Evolutionary conservation across 1,140 invertebrate species (phyloP).

Genomic region (Argopecten irradians): DNA sequence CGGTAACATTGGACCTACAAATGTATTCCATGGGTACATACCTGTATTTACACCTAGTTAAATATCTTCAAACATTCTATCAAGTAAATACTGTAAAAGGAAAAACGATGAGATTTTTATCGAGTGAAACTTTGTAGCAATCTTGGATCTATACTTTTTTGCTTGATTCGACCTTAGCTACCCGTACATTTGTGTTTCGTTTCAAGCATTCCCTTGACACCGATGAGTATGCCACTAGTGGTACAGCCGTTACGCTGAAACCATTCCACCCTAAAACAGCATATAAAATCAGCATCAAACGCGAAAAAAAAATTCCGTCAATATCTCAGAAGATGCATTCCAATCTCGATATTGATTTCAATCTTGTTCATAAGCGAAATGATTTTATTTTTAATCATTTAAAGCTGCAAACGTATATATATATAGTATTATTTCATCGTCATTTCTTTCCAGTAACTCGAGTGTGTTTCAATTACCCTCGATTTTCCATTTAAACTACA

Average conservation of each 20-base stretch:
- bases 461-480: not conserved
- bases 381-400: not conserved
- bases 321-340: not conserved
- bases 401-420: not conserved
- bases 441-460: not conserved
- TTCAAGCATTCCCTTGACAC: not conserved
- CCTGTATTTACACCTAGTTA: too few relatives aligned
- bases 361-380: not conserved
- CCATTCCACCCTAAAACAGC: not conserved
- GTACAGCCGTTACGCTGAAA: not conserved
- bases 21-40: too few relatives aligned
- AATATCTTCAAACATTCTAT: too few relatives aligned
- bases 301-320: not conserved
- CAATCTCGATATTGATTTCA: not conserved
- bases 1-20: too few relatives aligned
- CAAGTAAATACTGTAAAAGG: too few relatives aligned
- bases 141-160: not conserved
- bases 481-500: slow-evolving; percentile 11
- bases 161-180: not conserved
- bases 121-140: not conserved
- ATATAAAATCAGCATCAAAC: not conserved
- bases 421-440: slow-evolving; percentile 15
- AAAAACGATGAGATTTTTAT: too few relatives aligned
- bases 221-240: not conserved
- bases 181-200: not conserved